These are phyloP conservation scores for Phrynocephalus guinanensis DNA, from an alignment of 2,797 vertebrate genomes.

Conservation along the genomic window DNA sequence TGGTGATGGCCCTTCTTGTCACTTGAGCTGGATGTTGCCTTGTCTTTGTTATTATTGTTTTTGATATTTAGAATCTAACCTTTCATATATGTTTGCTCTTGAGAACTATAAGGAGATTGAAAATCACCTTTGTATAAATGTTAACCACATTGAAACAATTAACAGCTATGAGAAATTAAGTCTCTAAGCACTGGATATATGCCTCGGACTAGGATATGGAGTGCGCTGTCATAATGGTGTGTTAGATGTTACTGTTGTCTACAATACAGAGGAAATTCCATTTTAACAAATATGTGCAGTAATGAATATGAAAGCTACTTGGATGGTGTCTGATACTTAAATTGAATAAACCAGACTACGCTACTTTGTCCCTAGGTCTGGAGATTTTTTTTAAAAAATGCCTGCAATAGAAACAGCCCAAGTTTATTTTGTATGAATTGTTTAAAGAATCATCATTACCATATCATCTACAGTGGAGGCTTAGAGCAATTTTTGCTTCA, in stretches of 20 bases:
- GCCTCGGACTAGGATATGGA: slow-evolving; percentile 31
- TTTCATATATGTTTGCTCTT: slow-evolving; percentile 53
- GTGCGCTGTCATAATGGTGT: slow-evolving; percentile 18
- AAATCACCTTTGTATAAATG: slow-evolving; percentile 36
- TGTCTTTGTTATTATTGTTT: slow-evolving; percentile 29
- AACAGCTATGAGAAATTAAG: background rate
- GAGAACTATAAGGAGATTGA: slow-evolving; percentile 10
- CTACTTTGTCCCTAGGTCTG: fast-evolving
- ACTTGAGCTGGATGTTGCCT: slow-evolving; percentile 64
- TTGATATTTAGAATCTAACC: slow-evolving; percentile 43
- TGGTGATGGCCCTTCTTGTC: slow-evolving; percentile 76
- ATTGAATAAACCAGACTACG: background rate
- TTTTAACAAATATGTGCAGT: slow-evolving; percentile 17
- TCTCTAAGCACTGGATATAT: slow-evolving; percentile 27
- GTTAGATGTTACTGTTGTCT: background rate
- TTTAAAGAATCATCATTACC: background rate
- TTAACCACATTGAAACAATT: slow-evolving; percentile 20
- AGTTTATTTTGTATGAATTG: slow-evolving; percentile 5
- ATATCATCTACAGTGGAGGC: background rate
- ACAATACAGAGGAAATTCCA: background rate
- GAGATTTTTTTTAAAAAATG: background rate
- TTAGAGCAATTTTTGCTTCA: background rate
- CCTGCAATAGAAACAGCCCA: slow-evolving; percentile 21
- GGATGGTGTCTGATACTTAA: slow-evolving; percentile 16
- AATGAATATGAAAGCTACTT: background rate